Base-by-base conservation (phyloP, 2,113 vertebrate genomes). In the Hypocryptadius cinnamomeus region DNA sequence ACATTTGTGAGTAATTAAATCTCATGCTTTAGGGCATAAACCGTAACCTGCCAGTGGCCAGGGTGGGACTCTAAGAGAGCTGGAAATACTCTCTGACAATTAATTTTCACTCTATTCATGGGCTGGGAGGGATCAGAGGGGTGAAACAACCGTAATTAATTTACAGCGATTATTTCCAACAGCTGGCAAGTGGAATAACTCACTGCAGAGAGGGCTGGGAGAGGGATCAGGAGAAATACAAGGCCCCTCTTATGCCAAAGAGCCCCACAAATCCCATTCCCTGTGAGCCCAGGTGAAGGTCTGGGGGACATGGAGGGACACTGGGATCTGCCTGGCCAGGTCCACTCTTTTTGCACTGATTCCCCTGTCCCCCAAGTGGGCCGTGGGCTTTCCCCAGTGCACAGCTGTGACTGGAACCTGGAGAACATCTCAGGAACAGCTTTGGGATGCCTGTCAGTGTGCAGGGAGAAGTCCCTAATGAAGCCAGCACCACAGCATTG, bases 141-240 rank as follows among this genome's bases (percentile, higher is more conserved):
- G 94, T 94, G 96, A 96, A 94, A 86, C 71, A 78, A 51, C 72
- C 13, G 3, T 96, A 96, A 97, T 97, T 97, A 95, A 96, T 97
- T 97, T 96, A 94, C 90, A 96, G 92, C 0, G 51, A 95, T 96
- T 94, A 97, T 92, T 95, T 92, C 86, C 89, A 97, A 92, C 96
- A 95, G 97, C 96, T 96, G 93, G 96, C 94, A 91, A 94, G 93
- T 87, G 93, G 80, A 72, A 72, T n/a, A 93, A 92, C 87, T 94
- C 47, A 19, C 71, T 13, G 77, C 74, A 71, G 95, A 84, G 91
- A 81, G 45, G 92, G 78, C 72, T 87, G 85, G 74, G 83, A 31
- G 33, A 76, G 44, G 59, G 56, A n/a, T 37, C 74, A 69, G 80
- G 65, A 86, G 73, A 69, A 82, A 79, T 13, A 72, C 0, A 0